Base-by-base conservation (phyloP, 2,888 invertebrate genomes). In the Sympetrum striolatum region DNA sequence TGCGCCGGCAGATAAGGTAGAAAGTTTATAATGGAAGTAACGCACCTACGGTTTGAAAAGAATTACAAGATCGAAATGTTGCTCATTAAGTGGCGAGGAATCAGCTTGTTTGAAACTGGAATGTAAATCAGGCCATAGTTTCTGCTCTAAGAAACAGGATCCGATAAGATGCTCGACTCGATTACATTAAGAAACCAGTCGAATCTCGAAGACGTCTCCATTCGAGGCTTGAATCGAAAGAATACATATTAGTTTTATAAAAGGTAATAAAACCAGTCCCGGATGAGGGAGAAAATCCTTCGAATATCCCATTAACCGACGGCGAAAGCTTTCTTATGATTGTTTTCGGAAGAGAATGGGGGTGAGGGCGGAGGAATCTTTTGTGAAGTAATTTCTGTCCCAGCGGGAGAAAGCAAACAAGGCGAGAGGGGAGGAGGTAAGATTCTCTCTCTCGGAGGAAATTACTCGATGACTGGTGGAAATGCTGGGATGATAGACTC, bases 381-480 rank as follows among this genome's bases (percentile, higher is more conserved):
- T 94, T 94, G 94, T 94, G 94, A 95, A 95, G 95, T 95, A 95
- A 95, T 95, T 95, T 95, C 95, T 95, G 95, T 94, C 95, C 93
- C 95, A 95, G 95, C 95, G 93, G 95, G 95, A 93, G 94, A 94
- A 95, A 95, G 95, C 95, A 95, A 95, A 95, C 95, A 95, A 93
- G 73, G 60, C 79, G 81, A 91, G 37, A 79, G 15, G 90, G 37
- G 90, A 90, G 58, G 81, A 58, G 44, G 60, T 58, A 90, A 60
- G 90, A 58, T 81, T 80, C 90, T 86, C 82, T 82, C 58, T 53
- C 94, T 94, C 94, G 94, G 94, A 94, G 94, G 95, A 95, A 95
- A 95, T 94, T 95, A 94, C 94, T 94, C 94, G 94, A 95, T 95
- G 95, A 95, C 95, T 94, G 94, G 94, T 94, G 95, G 94, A 95